Evolutionary conservation across 64 coral and sea anemone genomes (phyloP).

Genomic region (Pocillopora verrucosa): DNA sequence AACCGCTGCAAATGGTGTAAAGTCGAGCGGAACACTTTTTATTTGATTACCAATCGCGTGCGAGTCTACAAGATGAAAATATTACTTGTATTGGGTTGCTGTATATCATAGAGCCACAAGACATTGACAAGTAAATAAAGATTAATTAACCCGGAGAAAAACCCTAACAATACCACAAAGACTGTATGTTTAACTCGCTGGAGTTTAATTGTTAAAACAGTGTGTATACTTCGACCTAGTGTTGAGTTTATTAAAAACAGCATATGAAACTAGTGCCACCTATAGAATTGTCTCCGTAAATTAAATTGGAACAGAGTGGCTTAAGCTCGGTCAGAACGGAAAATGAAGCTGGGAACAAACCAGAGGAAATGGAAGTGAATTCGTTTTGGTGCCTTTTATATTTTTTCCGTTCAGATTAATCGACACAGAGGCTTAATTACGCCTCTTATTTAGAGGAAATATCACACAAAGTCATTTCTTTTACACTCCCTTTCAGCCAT

Average conservation of each 20-base stretch:
- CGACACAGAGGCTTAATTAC: slow-evolving; percentile 47
- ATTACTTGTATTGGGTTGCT: slow-evolving; percentile 53
- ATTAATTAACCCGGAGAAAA: slow-evolving; percentile 86
- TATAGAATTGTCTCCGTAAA: slow-evolving; percentile 56
- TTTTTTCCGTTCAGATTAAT: slow-evolving; percentile 35
- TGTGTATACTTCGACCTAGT: slow-evolving; percentile 37
- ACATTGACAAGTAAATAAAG: slow-evolving; percentile 84
- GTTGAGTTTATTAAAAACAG: slow-evolving; percentile 68
- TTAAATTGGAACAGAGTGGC: slow-evolving; percentile 58
- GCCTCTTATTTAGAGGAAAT: slow-evolving; percentile 41
- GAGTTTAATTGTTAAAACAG: slow-evolving; percentile 80
- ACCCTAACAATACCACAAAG: slow-evolving; percentile 83
- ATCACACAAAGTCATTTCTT: slow-evolving; percentile 27
- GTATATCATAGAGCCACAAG: slow-evolving; percentile 33
- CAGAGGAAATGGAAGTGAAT: slow-evolving; percentile 47
- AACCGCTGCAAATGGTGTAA: slow-evolving; percentile 51
- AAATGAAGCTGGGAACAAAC: slow-evolving; percentile 36
- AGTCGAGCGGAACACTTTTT: slow-evolving; percentile 33
- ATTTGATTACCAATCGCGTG: slow-evolving; percentile 55
- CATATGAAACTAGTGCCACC: slow-evolving; percentile 44
- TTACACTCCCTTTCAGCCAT: slow-evolving; percentile 30
- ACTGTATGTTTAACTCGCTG: slow-evolving; percentile 76
- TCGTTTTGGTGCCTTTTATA: slow-evolving; percentile 26
- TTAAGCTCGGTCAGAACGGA: slow-evolving; percentile 20
- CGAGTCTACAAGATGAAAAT: neutral